Base-by-base conservation (phyloP, 2,113 vertebrate genomes). In the Cavia aperea region DNA sequence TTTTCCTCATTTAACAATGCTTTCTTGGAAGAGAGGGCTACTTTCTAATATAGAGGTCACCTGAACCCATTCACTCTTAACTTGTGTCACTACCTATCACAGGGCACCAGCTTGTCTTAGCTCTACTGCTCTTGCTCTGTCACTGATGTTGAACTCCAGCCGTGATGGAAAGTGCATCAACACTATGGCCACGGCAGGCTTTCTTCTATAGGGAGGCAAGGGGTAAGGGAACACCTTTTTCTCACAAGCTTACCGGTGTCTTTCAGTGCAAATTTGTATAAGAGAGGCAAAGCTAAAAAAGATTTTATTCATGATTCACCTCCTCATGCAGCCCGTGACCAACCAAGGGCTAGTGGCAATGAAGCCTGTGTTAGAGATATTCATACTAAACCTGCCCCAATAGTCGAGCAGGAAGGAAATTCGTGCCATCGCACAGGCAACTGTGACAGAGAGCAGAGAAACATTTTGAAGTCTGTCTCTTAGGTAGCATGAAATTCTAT, bases 391-490 rank as follows among this genome's bases (percentile, higher is more conserved):
- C 49, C 39, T 62, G 29, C 8, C 39, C 51, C 4, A 5, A 13
- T 62, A 62, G 73, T 1, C 16, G 24, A 46, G 9, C 31, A 75
- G 58, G 46, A 23, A 79, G 51, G 58, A n/a, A 88, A 51, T 11
- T 5, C 46, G 46, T n/a, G 46, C 4, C 9, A 19, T 10, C 49
- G 14, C 12, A 29, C 56, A 5, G 16, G 49, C 2, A 39, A 54
- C 87, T 26, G n/a, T 83, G 26, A 39, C 33, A 33, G 0, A 51
- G 11, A 89, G 39, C 1, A 70, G 39, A 70, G 73, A 83, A 88
- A 78, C 8, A 63, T 75, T 86, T 89, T 92, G 70, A 88, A 77
- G 13, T 72, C 46, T 90, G n/a, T 84, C 77, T 85, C 62, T 66
- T 65, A 66, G 39, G 29, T 43, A 63, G 13, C 54, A 78, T 77